Base-by-base conservation (phyloP, 2,797 vertebrate genomes). In the Characodon lateralis region DNA sequence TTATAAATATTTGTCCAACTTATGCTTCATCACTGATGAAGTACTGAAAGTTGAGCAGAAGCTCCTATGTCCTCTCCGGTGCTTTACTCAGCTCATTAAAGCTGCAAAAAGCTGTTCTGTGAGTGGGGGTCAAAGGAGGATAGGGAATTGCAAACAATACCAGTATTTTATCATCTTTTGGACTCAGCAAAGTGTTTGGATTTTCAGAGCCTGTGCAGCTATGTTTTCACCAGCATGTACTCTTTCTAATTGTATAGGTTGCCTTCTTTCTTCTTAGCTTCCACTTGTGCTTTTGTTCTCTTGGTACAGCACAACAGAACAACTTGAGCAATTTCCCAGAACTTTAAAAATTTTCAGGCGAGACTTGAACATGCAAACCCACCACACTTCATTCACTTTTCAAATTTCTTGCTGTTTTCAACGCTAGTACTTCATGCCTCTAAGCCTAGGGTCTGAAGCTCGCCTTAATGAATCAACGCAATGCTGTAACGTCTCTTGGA, bases 141-240 rank as follows among this genome's bases (percentile, higher is more conserved):
- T 66, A 8, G 90, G 92, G 89, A 93, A 91, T 92, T 89, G 83
- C 14, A 89, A 87, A 94, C 90, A 91, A 91, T 93, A 86, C 77
- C 4, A 78, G 90, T 86, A 83, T 95, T 95, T 93, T 89, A 94
- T 94, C 93, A 94, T 95, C 90, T 92, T 93, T 92, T 90, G 91
- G 85, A 87, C 73, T 84, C 74, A 31, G 84, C 63, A 66, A 88
- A 86, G 78, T 80, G 8, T 79, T 41, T 43, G 56, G 79, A 70
- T 83, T 81, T 78, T 81, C 83, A 84, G 79, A 84, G 76, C 80
- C 59, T 89, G 76, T 77, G 91, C 87, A 85, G 84, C 83, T 83
- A 78, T 59, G 84, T 80, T 85, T 87, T 41, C 78, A 61, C 76
- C 85, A 66, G 74, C 81, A 71, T 83, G 77, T 63, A 83, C 82